phyloP scores from a whole-genome alignment of 2,113 vertebrate genomes.

The Illadopsis cleaveri region DNA sequence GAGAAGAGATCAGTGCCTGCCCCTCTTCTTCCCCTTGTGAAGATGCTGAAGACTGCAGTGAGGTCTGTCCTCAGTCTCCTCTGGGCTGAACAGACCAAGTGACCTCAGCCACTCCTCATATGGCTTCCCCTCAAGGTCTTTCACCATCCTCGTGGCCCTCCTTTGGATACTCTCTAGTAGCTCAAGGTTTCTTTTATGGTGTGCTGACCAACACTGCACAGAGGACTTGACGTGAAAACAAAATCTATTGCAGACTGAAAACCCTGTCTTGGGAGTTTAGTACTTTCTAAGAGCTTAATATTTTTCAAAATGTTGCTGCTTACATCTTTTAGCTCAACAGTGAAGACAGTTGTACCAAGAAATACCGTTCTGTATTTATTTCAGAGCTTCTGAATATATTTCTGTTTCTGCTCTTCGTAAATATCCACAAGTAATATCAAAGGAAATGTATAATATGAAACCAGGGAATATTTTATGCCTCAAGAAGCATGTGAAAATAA shows the following conservation, averaged over 20 bases:
- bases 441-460: background rate
- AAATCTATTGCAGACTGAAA: background rate
- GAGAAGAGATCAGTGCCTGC: background rate
- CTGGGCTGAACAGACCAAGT: background rate
- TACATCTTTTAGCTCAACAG: background rate
- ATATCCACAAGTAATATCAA: background rate
- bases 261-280: background rate
- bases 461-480: background rate
- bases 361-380: background rate
- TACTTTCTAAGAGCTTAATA: background rate
- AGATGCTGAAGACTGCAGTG: background rate
- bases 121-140: accelerated
- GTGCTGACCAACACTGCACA: background rate
- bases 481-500: background rate
- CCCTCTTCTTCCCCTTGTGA: too few species aligned
- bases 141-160: accelerated
- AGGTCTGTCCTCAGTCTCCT: background rate
- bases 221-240: background rate
- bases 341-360: background rate
- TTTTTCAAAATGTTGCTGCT: background rate
- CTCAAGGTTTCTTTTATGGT: background rate
- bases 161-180: background rate
- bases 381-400: background rate
- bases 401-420: background rate
- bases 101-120: background rate